Conservation (phyloP, 2,113 vertebrate species). For the Callorhinus ursinus region DNA sequence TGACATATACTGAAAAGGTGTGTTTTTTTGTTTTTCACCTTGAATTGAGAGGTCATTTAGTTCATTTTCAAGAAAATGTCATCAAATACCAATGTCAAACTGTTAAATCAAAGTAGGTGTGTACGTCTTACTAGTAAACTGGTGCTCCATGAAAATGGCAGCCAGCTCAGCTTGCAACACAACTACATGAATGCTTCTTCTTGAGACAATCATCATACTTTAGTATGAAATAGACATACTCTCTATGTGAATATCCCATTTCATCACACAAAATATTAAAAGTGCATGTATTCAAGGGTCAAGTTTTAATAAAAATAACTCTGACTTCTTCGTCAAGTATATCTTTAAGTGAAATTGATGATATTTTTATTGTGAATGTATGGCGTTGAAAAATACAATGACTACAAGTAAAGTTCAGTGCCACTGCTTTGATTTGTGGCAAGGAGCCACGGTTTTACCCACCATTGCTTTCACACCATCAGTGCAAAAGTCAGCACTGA, state of each 20-base stretch:
- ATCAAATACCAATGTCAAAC: not conserved
- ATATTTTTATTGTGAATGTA: not conserved
- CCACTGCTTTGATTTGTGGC: not conserved
- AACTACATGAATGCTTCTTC: not conserved
- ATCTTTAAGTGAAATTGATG: not conserved
- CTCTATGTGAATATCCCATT: not conserved
- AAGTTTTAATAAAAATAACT: not conserved
- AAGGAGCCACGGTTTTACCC: not conserved
- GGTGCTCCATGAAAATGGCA: not conserved
- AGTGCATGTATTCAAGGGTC: not conserved
- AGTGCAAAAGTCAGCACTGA: not conserved
- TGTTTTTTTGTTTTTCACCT: not conserved
- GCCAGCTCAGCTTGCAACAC: not conserved
- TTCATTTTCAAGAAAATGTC: conserved; percentile 49
- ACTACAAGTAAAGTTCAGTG: not conserved
- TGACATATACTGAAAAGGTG: conserved; percentile 8
- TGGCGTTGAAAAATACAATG: not conserved
- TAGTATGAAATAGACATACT: not conserved
- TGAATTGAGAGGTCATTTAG: not conserved
- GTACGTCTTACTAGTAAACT: not conserved
- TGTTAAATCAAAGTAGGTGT: not conserved
- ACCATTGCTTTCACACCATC: not conserved
- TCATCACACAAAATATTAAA: conserved; percentile 15
- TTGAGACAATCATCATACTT: not conserved
- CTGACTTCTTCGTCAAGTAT: not conserved